phyloP scores from a whole-genome alignment of 2,113 vertebrate genomes.

The Junco hyemalis region DNA sequence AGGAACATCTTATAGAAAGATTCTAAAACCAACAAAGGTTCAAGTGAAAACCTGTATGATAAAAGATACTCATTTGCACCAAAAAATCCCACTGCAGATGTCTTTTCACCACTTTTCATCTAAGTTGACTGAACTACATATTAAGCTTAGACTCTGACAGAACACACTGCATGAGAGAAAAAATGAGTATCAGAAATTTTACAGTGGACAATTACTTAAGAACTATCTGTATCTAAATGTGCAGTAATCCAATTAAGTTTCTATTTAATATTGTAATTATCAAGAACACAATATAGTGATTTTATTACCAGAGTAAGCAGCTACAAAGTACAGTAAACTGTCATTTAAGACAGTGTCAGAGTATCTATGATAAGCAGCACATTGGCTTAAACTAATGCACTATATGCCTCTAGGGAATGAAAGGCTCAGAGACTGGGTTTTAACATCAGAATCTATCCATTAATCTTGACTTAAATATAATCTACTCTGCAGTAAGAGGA shows the following conservation, averaged over 20 bases:
- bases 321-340: slow-evolving; percentile 80
- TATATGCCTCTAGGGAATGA: slow-evolving; percentile 80
- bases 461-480: slow-evolving; percentile 93
- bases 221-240: slow-evolving; percentile 87
- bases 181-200: slow-evolving; percentile 74
- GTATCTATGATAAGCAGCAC: slow-evolving; percentile 78
- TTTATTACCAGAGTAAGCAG: slow-evolving; percentile 86
- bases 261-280: slow-evolving; percentile 94
- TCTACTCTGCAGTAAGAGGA: slow-evolving; percentile 77
- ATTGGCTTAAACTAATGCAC: slow-evolving; percentile 85
- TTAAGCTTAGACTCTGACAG: slow-evolving; percentile 46
- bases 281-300: slow-evolving; percentile 88
- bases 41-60: neutral
- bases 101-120: slow-evolving; percentile 10
- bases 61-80: neutral
- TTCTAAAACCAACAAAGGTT: neutral
- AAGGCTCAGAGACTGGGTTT: slow-evolving; percentile 79
- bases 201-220: slow-evolving; percentile 81
- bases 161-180: slow-evolving; percentile 52
- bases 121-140: slow-evolving; percentile 25
- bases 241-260: slow-evolving; percentile 92
- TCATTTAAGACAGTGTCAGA: slow-evolving; percentile 81
- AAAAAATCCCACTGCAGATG: neutral
- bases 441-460: slow-evolving; percentile 85
- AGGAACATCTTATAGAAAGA: neutral